Conservation (phyloP, 2,888 invertebrate genomes). For the Octodonta nipae region DNA sequence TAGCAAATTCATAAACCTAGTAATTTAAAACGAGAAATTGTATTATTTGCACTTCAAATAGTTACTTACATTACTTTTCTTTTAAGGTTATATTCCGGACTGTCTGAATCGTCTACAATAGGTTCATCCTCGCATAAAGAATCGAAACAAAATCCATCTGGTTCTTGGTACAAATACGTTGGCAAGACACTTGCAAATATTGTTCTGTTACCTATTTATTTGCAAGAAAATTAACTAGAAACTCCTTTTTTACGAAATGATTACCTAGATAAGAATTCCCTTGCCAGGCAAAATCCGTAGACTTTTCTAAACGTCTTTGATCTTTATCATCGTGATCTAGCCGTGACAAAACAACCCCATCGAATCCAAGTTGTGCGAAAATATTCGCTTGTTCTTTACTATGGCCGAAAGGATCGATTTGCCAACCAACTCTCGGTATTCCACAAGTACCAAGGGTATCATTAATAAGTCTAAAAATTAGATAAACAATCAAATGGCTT, state of each 20-base stretch:
- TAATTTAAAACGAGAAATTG: constrained; percentile 7
- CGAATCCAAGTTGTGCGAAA: constrained; percentile 53
- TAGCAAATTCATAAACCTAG: constrained; percentile 26
- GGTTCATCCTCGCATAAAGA: constrained; percentile 34
- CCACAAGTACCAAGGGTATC: constrained; percentile 62
- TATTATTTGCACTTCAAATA: background rate
- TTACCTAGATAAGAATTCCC: constrained; percentile 46
- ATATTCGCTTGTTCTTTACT: constrained; percentile 55
- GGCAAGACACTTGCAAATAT: constrained; percentile 16
- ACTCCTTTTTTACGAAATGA: no score
- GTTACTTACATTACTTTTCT: constrained; percentile 14
- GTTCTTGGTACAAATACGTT: constrained; percentile 37
- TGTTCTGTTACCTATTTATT: constrained; percentile 32
- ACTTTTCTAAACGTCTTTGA: constrained; percentile 41
- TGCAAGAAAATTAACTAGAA: no score
- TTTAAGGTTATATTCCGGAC: constrained; percentile 44
- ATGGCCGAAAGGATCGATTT: constrained; percentile 80
- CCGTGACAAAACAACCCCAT: constrained; percentile 58
- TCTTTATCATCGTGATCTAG: constrained; percentile 54
- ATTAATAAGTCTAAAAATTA: no score
- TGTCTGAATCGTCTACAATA: constrained; percentile 41
- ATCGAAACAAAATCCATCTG: constrained; percentile 50
- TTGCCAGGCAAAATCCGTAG: constrained; percentile 60
- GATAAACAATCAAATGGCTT: no score
- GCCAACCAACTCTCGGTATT: constrained; percentile 71